phyloP scores from a whole-genome alignment of 2,797 vertebrate species.

The Microctenopoma steveboyesi region DNA sequence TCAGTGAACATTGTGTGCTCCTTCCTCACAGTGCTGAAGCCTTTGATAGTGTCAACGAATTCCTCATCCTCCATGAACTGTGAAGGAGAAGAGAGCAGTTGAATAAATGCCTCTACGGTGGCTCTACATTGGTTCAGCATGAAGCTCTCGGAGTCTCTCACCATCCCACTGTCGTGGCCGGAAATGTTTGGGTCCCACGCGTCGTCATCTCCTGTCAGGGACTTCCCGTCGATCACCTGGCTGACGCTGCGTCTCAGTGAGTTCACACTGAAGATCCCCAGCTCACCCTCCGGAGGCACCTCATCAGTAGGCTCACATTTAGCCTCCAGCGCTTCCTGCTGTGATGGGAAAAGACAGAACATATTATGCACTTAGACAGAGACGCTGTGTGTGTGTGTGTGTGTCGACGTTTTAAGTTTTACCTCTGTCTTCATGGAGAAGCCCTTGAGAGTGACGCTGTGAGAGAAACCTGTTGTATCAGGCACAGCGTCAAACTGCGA shows the following conservation, averaged over 20 bases:
- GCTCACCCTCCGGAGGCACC: slow-evolving; percentile 66
- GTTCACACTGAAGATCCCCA: slow-evolving; percentile 68
- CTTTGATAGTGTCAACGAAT: slow-evolving; percentile 93
- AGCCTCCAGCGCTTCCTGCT: slow-evolving; percentile 86
- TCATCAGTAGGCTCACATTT: slow-evolving; percentile 79
- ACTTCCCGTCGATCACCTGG: slow-evolving; percentile 89
- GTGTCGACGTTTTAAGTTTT: slow-evolving; percentile 28
- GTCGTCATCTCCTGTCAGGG: slow-evolving; percentile 77
- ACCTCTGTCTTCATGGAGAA: slow-evolving; percentile 94
- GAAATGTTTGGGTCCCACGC: slow-evolving; percentile 89
- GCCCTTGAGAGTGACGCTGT: slow-evolving; percentile 92
- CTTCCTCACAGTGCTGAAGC: slow-evolving; percentile 96
- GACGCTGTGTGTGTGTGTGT: neutral
- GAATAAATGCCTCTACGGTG: neutral
- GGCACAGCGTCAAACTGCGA: slow-evolving; percentile 93
- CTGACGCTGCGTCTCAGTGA: slow-evolving; percentile 92
- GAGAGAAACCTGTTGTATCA: slow-evolving; percentile 87
- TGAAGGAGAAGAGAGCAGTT: neutral
- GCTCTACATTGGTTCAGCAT: slow-evolving; percentile 8
- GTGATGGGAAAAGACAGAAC: neutral
- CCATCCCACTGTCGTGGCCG: slow-evolving; percentile 90
- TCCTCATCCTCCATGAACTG: slow-evolving; percentile 94
- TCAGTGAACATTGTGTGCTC: slow-evolving; percentile 97
- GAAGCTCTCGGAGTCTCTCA: slow-evolving; percentile 77
- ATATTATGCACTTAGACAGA: neutral